These are phyloP conservation scores for Sarcophaga peregrina DNA, from an alignment of 1,140 invertebrate genomes.

Conservation along the genomic window DNA sequence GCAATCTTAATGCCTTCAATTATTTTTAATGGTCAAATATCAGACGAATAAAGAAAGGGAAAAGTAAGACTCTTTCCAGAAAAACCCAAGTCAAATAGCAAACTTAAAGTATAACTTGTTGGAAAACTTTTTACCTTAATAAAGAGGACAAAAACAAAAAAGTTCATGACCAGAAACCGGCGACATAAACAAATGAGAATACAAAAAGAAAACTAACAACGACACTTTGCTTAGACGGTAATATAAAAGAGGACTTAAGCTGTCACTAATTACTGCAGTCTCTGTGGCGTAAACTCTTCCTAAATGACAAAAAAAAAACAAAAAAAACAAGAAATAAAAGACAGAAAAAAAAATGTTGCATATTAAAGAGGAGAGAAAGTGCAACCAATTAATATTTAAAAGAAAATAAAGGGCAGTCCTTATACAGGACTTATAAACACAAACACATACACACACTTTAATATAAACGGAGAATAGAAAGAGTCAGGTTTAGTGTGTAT, in stretches of 20 bases:
- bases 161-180: slow-evolving; percentile 7
- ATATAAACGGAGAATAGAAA: neutral
- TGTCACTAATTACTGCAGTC: slow-evolving; percentile 26
- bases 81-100: too few relatives aligned
- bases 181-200: slow-evolving; percentile 18
- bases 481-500: too few relatives aligned
- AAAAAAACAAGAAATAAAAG: neutral
- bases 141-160: neutral
- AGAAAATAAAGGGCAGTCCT: neutral
- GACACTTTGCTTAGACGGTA: neutral
- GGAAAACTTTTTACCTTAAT: too few relatives aligned
- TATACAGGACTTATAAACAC: neutral
- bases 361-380: neutral
- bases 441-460: neutral
- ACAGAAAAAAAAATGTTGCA: neutral
- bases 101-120: too few relatives aligned
- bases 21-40: too few relatives aligned
- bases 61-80: too few relatives aligned
- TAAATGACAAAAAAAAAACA: neutral
- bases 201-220: neutral
- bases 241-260: neutral
- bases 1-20: too few relatives aligned
- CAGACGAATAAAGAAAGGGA: too few relatives aligned
- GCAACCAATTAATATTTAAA: neutral
- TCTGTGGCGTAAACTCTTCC: neutral